phyloP scores from a whole-genome alignment of 30 jellyfish, hydroid and myxozoan genomes.

The Cassiopea andromeda region DNA sequence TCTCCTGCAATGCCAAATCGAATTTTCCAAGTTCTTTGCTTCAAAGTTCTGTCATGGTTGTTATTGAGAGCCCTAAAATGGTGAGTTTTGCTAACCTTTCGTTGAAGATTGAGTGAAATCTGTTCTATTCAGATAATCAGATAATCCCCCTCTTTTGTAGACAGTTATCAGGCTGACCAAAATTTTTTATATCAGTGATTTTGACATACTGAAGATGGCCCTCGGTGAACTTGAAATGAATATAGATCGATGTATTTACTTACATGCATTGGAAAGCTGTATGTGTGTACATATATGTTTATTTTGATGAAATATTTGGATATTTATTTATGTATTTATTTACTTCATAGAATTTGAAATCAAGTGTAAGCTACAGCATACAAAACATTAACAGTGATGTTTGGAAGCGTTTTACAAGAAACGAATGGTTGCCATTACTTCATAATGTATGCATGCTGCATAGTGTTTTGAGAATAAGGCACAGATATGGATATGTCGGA shows the following conservation, averaged over 20 bases:
- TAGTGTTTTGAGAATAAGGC: slow-evolving; percentile 60
- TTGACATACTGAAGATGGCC: too few species aligned
- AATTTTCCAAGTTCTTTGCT: slow-evolving; percentile 54
- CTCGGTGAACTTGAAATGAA: too few species aligned
- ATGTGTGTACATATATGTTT: too few species aligned
- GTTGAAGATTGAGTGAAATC: too few species aligned
- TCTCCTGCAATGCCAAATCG: slow-evolving; percentile 46
- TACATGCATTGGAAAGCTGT: too few species aligned
- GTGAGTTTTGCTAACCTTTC: slow-evolving; percentile 52
- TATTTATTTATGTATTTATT: not conserved
- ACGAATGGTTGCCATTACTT: slow-evolving; percentile 75
- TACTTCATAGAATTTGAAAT: slow-evolving; percentile 39
- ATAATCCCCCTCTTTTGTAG: not conserved
- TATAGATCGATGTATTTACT: too few species aligned
- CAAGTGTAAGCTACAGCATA: slow-evolving; percentile 47
- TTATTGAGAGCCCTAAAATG: slow-evolving; percentile 77
- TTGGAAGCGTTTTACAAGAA: slow-evolving; percentile 43
- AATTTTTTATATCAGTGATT: too few species aligned
- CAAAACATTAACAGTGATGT: slow-evolving; percentile 43
- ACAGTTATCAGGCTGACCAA: too few species aligned
- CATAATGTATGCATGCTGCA: slow-evolving; percentile 83
- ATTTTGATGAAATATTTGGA: too few species aligned
- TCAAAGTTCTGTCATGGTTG: slow-evolving; percentile 65
- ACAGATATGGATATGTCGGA: slow-evolving; percentile 62
- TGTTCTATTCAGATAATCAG: too few species aligned